Conservation (phyloP, 2,797 vertebrate species). For the Rhyacichthys aspro region DNA sequence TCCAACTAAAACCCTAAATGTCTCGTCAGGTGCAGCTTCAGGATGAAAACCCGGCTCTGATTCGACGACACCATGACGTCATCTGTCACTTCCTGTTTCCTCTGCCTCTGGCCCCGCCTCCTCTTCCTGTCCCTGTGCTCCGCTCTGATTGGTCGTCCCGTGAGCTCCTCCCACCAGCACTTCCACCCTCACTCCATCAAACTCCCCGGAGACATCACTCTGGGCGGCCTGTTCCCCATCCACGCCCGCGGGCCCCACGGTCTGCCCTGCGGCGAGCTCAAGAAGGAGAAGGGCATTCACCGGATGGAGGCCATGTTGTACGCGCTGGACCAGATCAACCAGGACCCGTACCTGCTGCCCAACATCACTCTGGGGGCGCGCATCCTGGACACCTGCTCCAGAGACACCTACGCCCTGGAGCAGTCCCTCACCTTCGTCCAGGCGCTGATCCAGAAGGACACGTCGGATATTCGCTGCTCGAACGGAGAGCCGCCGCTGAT, state of each 20-base stretch:
- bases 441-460: slow-evolving; percentile 86
- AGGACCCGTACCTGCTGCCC: slow-evolving; percentile 84
- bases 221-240: slow-evolving; percentile 90
- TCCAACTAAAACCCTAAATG: neutral
- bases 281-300: slow-evolving; percentile 91
- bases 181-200: slow-evolving; percentile 85
- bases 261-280: slow-evolving; percentile 84
- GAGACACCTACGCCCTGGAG: slow-evolving; percentile 95
- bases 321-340: slow-evolving; percentile 89
- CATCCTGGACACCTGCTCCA: slow-evolving; percentile 95
- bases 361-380: slow-evolving; percentile 88
- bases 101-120: slow-evolving; percentile 30
- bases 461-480: slow-evolving; percentile 82
- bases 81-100: slow-evolving; percentile 23
- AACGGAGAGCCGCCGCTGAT: slow-evolving; percentile 81
- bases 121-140: slow-evolving; percentile 48
- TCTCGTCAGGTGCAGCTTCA: slow-evolving; percentile 49
- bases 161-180: slow-evolving; percentile 71
- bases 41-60: slow-evolving; percentile 54
- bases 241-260: slow-evolving; percentile 86
- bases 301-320: slow-evolving; percentile 93
- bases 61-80: slow-evolving; percentile 59
- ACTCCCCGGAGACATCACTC: slow-evolving; percentile 85
- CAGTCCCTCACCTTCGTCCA: slow-evolving; percentile 90
- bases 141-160: slow-evolving; percentile 42